phyloP scores from a whole-genome alignment of 2,888 invertebrate species.

The Caradrina clavipalpis region DNA sequence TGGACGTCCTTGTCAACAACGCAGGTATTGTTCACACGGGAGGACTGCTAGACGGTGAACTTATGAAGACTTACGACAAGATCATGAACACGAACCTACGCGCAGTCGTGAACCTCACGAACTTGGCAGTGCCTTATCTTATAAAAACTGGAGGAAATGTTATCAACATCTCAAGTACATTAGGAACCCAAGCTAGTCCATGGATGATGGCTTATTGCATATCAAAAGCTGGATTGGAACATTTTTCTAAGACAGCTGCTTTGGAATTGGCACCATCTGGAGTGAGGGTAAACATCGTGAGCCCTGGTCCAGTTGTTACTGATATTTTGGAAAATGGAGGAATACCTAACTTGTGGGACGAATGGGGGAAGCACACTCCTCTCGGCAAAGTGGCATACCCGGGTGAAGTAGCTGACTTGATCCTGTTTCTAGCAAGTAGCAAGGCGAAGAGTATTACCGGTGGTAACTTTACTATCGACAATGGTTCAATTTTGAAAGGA shows the following conservation, averaged over 20 bases:
- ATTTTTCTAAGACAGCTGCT: constrained; percentile 93
- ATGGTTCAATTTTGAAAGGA: constrained; percentile 26
- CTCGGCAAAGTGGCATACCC: constrained; percentile 33
- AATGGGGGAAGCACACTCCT: constrained; percentile 5
- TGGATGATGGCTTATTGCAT: constrained; percentile 29
- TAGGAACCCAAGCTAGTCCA: neutral
- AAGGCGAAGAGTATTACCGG: constrained; percentile 53
- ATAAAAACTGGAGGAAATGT: constrained; percentile 65
- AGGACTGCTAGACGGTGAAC: constrained; percentile 34
- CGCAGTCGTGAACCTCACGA: constrained; percentile 52
- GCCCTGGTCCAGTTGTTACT: constrained; percentile 93
- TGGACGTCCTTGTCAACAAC: constrained; percentile 68
- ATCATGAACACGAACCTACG: constrained; percentile 61
- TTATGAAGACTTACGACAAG: constrained; percentile 55
- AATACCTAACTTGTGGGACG: constrained; percentile 28
- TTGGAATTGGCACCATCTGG: constrained; percentile 90
- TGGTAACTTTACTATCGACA: constrained; percentile 32
- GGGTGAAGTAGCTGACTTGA: constrained; percentile 35
- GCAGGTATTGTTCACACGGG: constrained; percentile 50
- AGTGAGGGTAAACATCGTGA: constrained; percentile 93
- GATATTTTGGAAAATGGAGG: constrained; percentile 41
- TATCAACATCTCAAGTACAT: constrained; percentile 56
- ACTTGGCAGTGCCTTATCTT: constrained; percentile 54
- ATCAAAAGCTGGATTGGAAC: constrained; percentile 83
- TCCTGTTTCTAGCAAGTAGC: constrained; percentile 39